Percentiles rank a stretch among this genome's conserved stretches.
Conservation (phyloP, 2,888 invertebrate genomes). For the Nasonia oneida region DNA sequence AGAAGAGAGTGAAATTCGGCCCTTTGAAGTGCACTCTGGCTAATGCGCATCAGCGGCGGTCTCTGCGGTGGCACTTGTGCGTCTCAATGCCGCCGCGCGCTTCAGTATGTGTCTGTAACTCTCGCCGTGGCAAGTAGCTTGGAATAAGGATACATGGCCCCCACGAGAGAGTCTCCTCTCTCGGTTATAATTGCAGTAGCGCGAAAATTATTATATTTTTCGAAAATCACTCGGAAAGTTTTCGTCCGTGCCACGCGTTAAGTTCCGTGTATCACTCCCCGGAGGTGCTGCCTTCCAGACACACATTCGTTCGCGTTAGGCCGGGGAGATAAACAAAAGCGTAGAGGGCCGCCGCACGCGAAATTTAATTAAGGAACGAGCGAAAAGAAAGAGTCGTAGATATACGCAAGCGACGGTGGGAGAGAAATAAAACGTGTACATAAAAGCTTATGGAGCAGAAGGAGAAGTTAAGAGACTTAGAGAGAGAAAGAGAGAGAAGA, state of each 20-base stretch:
- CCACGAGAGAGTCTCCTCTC: not conserved
- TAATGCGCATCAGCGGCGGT: conserved; percentile 70
- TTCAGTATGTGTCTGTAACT: not conserved
- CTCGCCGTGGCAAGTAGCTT: not conserved
- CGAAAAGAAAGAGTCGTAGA: not conserved
- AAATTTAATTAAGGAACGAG: not conserved
- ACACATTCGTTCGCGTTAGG: conserved; percentile 1
- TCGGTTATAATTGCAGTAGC: not conserved
- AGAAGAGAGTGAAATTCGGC: not conserved
- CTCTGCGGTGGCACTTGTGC: conserved; percentile 67
- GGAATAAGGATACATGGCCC: not conserved
- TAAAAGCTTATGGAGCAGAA: conserved; percentile 1
- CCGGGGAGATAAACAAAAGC: not conserved
- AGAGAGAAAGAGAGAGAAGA: conserved; percentile 18
- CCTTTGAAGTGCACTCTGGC: conserved; percentile 74
- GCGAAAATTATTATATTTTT: not conserved
- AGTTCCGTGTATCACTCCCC: not conserved
- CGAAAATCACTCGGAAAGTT: not conserved
- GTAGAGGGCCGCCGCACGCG: not conserved
- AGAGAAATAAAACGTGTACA: conserved; percentile 1
- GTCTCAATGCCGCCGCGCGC: conserved; percentile 2
- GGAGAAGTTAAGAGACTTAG: conserved; percentile 50
- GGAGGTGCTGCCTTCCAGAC: not conserved
- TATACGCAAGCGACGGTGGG: not conserved
- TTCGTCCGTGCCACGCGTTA: not conserved